Evolutionary conservation across 2,113 vertebrate species (phyloP).

Genomic region (Toxotes chatareus): DNA sequence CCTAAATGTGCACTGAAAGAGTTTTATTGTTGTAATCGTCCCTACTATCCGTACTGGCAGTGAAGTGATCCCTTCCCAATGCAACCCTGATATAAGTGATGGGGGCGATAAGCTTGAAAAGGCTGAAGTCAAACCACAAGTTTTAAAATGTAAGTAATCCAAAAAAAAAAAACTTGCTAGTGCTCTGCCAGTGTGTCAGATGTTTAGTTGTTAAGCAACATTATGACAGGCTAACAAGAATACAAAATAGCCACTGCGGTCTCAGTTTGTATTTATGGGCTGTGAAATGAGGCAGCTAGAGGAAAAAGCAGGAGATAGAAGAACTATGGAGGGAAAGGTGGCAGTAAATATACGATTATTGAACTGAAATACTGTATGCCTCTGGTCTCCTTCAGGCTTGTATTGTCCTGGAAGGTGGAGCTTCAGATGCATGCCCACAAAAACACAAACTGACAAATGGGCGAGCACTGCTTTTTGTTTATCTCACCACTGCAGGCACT

Average conservation of each 20-base stretch:
- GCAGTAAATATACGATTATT: conserved; percentile 45
- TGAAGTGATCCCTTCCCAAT: neutral
- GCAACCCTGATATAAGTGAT: neutral
- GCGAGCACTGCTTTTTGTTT: conserved; percentile 49
- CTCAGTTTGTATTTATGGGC: conserved; percentile 45
- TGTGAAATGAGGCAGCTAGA: conserved; percentile 56
- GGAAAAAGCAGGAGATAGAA: conserved; percentile 39
- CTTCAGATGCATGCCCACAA: conserved; percentile 23
- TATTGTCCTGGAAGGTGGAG: conserved; percentile 37
- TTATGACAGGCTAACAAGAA: conserved; percentile 4
- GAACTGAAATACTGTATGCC: conserved; percentile 41
- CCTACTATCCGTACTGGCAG: neutral
- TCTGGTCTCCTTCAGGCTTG: conserved; percentile 46
- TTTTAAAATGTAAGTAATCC: neutral
- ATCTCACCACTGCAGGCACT: conserved; percentile 67
- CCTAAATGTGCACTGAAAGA: neutral
- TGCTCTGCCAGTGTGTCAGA: neutral
- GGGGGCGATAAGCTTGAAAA: neutral
- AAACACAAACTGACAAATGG: conserved; percentile 43
- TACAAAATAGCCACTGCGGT: conserved; percentile 9
- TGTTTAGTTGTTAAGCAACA: conserved; percentile 19
- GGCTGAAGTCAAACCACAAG: neutral
- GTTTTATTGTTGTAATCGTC: neutral
- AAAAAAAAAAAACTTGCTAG: neutral
- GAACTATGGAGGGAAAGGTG: conserved; percentile 30